Base-by-base conservation (phyloP, 2,797 vertebrate species). In the Potorous gilbertii region DNA sequence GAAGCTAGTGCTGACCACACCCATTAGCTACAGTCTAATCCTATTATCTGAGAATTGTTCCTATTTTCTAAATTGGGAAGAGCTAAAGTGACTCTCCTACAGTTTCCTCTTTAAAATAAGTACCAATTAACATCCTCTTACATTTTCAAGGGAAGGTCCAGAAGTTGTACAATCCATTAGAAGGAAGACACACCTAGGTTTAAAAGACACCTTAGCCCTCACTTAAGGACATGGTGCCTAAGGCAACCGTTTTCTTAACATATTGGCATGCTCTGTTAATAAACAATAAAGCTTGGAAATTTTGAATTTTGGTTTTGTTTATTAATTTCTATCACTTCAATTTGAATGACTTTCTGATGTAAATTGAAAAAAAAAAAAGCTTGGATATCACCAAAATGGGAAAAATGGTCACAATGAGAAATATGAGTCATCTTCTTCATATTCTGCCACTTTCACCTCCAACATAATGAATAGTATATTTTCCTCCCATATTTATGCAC, bases 401-500 rank as follows among this genome's bases (percentile, higher is more conserved):
- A 29, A 55, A 90, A 90, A 55, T 54, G 4, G 50, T 90, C 28
- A 90, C 90, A 55, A 55, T 21, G 16, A 90, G 28, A 54, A 90
- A 54, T 34, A 87, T 46, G 10, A 24, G 21, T 87, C 50, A 55
- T 55, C 28, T 90, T 59, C n/a, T 91, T 90, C 52, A 46, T 95
- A 11, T 24, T 24, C 91, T 54, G 91, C 89, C 56, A 55, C 21
- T 95, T 55, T 95, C 62, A 62, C 34, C 54, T 89, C 92, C 95
- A 94, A 62, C 95, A 96, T 90, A 97, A 95, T 66, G n/a, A 10
- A 66, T 10, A 8, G 55, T 52, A 87, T 29, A 55, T 27, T 16
- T 50, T 24, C 24, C 29, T 92, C 59, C 91, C 91, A 28, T 91
- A 92, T 97, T 97, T 96, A 66, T 93, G 29, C 34, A 94, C 50